Conservation (phyloP, 2,888 invertebrate species). For the Fragum sueziense region DNA sequence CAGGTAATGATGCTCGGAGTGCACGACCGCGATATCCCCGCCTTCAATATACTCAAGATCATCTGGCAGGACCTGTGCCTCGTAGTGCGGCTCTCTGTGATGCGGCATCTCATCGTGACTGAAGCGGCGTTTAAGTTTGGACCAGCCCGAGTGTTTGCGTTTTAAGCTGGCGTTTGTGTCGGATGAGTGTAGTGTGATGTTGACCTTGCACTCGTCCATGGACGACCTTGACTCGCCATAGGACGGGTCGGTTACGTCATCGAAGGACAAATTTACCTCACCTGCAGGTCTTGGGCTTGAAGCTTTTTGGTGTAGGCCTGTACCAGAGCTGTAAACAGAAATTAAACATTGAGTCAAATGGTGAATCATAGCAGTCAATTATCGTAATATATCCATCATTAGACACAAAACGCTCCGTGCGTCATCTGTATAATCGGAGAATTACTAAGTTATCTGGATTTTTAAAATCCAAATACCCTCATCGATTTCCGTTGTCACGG, state of each 20-base stretch:
- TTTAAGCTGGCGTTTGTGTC: not conserved
- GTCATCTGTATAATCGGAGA: too few species aligned
- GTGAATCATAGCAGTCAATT: not conserved
- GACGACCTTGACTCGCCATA: slow-evolving; percentile 31
- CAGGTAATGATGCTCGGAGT: slow-evolving; percentile 5
- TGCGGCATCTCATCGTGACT: slow-evolving; percentile 26
- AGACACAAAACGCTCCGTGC: too few species aligned
- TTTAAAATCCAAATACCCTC: too few species aligned
- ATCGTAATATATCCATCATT: not conserved
- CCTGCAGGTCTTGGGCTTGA: slow-evolving; percentile 14
- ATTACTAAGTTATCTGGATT: too few species aligned
- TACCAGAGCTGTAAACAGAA: slow-evolving; percentile 38
- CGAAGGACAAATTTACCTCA: not conserved
- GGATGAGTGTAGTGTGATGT: slow-evolving; percentile 17
- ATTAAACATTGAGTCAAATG: too few species aligned
- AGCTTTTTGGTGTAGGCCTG: slow-evolving; percentile 40
- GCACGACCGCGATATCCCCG: slow-evolving; percentile 45
- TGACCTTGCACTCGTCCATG: slow-evolving; percentile 46
- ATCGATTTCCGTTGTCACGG: too few species aligned
- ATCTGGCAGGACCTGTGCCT: slow-evolving; percentile 52
- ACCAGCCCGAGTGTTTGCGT: slow-evolving; percentile 34
- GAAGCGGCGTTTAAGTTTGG: slow-evolving; percentile 33
- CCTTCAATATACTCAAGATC: slow-evolving; percentile 59
- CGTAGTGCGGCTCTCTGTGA: slow-evolving; percentile 10
- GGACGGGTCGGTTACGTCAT: slow-evolving; percentile 1